Evolutionary conservation across 2,888 invertebrate genomes (phyloP).

Genomic region (Sarcophaga variegata): DNA sequence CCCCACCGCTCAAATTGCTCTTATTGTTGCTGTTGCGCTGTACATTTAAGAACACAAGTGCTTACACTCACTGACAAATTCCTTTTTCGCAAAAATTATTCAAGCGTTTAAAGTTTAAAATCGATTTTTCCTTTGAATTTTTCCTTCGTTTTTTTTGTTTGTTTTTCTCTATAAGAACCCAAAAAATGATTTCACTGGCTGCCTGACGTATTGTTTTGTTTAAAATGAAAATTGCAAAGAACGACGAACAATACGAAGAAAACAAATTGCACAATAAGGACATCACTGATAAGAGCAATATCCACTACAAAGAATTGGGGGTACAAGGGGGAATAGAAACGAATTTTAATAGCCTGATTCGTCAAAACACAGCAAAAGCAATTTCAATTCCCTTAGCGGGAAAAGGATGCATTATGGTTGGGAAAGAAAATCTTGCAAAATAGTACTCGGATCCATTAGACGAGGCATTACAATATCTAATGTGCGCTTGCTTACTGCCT

Average conservation of each 20-base stretch:
- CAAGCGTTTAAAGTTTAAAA: conserved; percentile 47
- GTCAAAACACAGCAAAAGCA: no score
- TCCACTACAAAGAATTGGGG: neutral
- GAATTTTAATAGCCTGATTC: no score
- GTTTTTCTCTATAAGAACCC: neutral
- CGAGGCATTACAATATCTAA: no score
- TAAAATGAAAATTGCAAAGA: neutral
- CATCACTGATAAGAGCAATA: neutral
- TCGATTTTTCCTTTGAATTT: neutral
- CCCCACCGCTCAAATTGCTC: neutral
- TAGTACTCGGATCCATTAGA: no score
- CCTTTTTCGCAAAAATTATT: conserved; percentile 32
- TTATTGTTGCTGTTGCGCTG: neutral
- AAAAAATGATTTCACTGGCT: no score
- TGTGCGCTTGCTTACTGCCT: no score
- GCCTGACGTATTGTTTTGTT: neutral
- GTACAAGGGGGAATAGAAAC: no score
- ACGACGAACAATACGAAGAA: neutral
- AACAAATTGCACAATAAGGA: neutral
- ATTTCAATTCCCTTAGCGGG: no score
- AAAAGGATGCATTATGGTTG: no score
- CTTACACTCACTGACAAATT: neutral
- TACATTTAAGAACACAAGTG: neutral
- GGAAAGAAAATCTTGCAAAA: no score
- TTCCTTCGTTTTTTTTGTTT: neutral